Evolutionary conservation across 2,888 invertebrate species (phyloP).

Genomic region (Drosophila mettleri): DNA sequence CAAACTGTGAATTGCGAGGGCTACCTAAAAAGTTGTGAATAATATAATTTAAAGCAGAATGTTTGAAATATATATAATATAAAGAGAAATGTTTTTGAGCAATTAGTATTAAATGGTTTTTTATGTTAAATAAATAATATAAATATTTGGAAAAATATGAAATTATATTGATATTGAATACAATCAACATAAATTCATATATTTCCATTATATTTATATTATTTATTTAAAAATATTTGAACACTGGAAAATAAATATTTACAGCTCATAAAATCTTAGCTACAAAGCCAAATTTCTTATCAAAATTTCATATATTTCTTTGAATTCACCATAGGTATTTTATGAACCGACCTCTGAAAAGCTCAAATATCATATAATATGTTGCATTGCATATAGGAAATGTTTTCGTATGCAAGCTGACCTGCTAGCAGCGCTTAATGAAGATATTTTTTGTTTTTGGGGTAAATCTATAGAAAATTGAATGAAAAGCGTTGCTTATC

Average conservation of each 20-base stretch:
- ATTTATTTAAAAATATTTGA: not conserved
- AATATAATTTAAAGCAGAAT: too few species aligned
- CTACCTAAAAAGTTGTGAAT: not conserved
- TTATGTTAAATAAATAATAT: too few species aligned
- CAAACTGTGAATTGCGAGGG: constrained; percentile 65
- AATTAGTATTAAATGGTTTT: too few species aligned
- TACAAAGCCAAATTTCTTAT: not conserved
- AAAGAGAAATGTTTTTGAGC: too few species aligned
- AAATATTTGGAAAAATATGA: too few species aligned
- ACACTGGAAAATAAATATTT: not conserved
- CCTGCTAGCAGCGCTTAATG: constrained; percentile 34
- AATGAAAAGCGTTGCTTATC: constrained; percentile 60
- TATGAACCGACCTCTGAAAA: constrained; percentile 16
- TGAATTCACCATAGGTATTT: too few species aligned
- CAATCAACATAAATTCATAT: too few species aligned
- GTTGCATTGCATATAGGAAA: constrained; percentile 27
- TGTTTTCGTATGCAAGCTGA: constrained; percentile 7
- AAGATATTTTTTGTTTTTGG: constrained; percentile 21
- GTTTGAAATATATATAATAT: too few species aligned
- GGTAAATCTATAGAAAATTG: constrained; percentile 30
- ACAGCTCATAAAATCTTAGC: not conserved
- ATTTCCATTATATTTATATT: too few species aligned
- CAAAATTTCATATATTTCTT: not conserved
- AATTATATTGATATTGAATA: too few species aligned
- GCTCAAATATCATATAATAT: constrained; percentile 12